phyloP scores from a whole-genome alignment of 2,797 vertebrate genomes.

The Poeciliopsis paucimaculata region DNA sequence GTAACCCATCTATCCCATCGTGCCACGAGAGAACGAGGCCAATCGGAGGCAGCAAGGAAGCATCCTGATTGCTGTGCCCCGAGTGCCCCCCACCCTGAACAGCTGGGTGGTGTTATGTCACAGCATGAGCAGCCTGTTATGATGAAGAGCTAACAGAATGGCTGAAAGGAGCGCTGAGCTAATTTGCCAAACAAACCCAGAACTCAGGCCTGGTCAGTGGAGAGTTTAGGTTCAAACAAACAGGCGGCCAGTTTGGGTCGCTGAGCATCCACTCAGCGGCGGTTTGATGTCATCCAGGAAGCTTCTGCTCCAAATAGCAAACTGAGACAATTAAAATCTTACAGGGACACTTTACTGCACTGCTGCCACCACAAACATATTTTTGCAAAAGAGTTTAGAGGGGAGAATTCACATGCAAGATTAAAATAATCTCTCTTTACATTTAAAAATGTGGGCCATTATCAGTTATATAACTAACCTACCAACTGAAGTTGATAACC shows the following conservation, averaged over 20 bases:
- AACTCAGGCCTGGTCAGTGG: conserved; percentile 8
- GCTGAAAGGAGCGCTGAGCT: conserved; percentile 2
- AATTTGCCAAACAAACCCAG: conserved; percentile 33
- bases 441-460: neutral
- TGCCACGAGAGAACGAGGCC: conserved; percentile 42
- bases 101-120: conserved; percentile 35
- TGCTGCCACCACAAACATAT: neutral
- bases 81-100: neutral
- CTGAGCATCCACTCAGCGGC: conserved; percentile 17
- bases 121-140: neutral
- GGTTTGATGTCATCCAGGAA: conserved; percentile 32
- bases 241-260: conserved; percentile 26
- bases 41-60: conserved; percentile 25
- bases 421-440: neutral
- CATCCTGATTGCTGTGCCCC: conserved; percentile 12
- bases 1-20: conserved; percentile 61
- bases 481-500: neutral
- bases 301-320: conserved; percentile 59
- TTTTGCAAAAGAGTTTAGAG: neutral
- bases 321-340: conserved; percentile 31
- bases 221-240: conserved; percentile 46
- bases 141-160: conserved; percentile 5
- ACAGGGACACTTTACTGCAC: conserved; percentile 7
- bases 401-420: neutral
- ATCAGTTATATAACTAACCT: neutral